Evolutionary conservation across 2,888 invertebrate species (phyloP).

Genomic region (Keiferia lycopersicella): DNA sequence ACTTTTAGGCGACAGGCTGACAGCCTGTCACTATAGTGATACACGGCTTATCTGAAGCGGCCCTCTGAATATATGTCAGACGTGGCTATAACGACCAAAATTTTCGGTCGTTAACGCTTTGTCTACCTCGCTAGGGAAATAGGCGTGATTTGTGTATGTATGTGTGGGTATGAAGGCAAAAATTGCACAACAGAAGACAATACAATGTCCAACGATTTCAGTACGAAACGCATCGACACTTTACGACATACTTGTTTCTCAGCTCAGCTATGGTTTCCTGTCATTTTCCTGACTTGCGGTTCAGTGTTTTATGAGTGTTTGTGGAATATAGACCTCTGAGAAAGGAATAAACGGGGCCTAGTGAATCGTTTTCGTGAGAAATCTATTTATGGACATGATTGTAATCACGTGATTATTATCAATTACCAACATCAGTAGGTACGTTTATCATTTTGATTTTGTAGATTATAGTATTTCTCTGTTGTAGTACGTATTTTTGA

Average conservation of each 20-base stretch:
- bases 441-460: too few relatives aligned
- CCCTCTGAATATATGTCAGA: too few relatives aligned
- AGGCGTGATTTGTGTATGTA: not conserved
- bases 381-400: not conserved
- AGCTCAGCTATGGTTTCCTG: conserved; percentile 12
- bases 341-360: not conserved
- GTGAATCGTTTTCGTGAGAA: not conserved
- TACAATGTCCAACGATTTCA: conserved; percentile 1
- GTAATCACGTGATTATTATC: too few relatives aligned
- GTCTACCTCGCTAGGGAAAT: not conserved
- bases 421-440: too few relatives aligned
- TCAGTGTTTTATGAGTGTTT: not conserved
- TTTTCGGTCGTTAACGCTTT: not conserved
- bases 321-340: conserved; percentile 1
- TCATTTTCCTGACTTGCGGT: not conserved
- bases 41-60: too few relatives aligned
- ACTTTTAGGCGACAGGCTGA: too few relatives aligned
- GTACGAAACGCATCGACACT: not conserved
- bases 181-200: conserved; percentile 9
- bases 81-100: too few relatives aligned
- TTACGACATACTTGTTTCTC: conserved; percentile 1
- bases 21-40: too few relatives aligned
- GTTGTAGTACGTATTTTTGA: too few relatives aligned
- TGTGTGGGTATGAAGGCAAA: not conserved
- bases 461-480: too few relatives aligned